These are phyloP conservation scores for Mimumesa dahlbomi DNA, from an alignment of 2,888 invertebrate species.

Conservation along the genomic window DNA sequence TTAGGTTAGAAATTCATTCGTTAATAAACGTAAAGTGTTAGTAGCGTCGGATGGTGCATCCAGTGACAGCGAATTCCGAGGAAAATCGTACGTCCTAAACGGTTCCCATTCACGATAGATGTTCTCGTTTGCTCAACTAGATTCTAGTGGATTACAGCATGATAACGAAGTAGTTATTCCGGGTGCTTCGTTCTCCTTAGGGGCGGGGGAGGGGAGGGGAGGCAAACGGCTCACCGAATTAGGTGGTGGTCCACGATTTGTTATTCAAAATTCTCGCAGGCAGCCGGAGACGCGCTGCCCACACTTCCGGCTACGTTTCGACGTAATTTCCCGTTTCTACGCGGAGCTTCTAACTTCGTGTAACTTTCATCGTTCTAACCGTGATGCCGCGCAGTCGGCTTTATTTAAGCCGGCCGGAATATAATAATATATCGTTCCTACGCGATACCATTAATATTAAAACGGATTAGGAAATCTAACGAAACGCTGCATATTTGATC, in stretches of 20 bases:
- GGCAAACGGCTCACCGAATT: constrained; percentile 44
- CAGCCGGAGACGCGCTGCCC: constrained; percentile 49
- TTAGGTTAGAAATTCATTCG: constrained; percentile 5
- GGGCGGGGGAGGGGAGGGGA: no score
- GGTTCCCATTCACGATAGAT: constrained; percentile 46
- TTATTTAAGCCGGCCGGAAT: no score
- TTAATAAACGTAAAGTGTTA: background rate
- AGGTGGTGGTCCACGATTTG: constrained; percentile 64
- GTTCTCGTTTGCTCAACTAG: constrained; percentile 56
- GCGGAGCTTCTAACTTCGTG: constrained; percentile 37
- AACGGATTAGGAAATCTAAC: no score
- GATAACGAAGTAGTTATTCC: constrained; percentile 63
- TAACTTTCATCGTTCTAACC: constrained; percentile 23
- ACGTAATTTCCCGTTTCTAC: constrained; percentile 59
- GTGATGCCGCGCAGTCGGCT: background rate
- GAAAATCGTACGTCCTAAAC: constrained; percentile 31
- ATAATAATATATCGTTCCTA: background rate
- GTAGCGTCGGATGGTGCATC: no score
- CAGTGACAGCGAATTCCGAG: constrained; percentile 30
- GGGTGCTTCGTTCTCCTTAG: constrained; percentile 24
- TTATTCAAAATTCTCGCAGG: constrained; percentile 71
- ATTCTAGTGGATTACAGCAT: constrained; percentile 56
- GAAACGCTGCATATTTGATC: background rate
- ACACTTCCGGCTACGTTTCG: constrained; percentile 58
- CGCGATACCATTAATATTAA: no score